Percentiles rank a stretch among this genome's conserved stretches.
phyloP scores from a whole-genome alignment of 2,113 vertebrate species.

The Malaclemys terrapin region DNA sequence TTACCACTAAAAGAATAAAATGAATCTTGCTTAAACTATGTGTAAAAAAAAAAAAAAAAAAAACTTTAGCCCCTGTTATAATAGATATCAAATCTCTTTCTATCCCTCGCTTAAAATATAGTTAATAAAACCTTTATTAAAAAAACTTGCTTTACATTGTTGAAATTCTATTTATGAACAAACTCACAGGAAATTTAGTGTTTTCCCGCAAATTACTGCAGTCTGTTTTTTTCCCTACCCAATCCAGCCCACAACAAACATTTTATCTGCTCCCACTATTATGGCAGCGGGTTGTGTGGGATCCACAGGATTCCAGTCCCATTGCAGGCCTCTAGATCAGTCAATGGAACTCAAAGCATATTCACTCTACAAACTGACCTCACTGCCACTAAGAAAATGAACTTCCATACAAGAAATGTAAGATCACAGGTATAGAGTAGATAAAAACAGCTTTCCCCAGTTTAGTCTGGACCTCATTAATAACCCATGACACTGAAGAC shows the following conservation, averaged over 20 bases:
- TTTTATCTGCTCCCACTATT: background rate
- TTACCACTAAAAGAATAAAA: background rate
- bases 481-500: rapidly evolving
- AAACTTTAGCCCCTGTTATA: background rate
- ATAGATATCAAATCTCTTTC: background rate
- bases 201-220: background rate
- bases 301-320: background rate
- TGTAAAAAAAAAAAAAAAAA: background rate
- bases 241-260: background rate
- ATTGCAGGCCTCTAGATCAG: background rate
- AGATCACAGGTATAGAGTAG: rapidly evolving
- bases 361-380: background rate
- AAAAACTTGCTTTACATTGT: background rate
- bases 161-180: background rate
- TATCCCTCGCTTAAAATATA: background rate
- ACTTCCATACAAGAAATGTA: background rate
- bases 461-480: background rate
- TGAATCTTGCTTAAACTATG: background rate
- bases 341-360: background rate
- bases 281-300: background rate
- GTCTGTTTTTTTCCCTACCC: background rate
- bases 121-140: background rate
- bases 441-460: background rate
- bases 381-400: background rate
- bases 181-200: background rate